These are phyloP conservation scores for Xenopus borealis DNA, from an alignment of 2,113 vertebrate genomes.

Conservation along the genomic window DNA sequence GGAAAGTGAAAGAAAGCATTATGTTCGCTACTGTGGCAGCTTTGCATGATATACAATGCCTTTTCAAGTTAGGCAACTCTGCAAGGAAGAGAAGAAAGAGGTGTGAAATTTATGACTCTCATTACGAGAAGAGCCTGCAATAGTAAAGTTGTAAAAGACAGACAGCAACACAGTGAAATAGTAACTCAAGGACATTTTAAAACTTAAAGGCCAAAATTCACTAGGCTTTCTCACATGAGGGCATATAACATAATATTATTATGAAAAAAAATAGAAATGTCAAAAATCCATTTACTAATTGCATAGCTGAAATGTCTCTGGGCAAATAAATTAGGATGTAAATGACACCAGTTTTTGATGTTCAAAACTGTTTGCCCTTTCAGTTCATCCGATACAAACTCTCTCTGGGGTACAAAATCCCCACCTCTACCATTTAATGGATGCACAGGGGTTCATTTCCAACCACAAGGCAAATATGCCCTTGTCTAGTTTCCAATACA, in stretches of 20 bases:
- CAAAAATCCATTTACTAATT: too few relatives aligned
- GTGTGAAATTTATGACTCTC: conserved; percentile 38
- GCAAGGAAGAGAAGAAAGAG: conserved; percentile 27
- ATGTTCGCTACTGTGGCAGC: conserved; percentile 26
- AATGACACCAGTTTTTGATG: too few relatives aligned
- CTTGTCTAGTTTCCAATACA: too few relatives aligned
- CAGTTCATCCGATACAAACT: too few relatives aligned
- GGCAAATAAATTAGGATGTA: too few relatives aligned
- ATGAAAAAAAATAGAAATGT: too few relatives aligned
- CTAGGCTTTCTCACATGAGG: neutral
- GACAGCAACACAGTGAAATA: conserved; percentile 19
- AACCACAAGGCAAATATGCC: too few relatives aligned
- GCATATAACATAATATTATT: neutral
- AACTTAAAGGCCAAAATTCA: conserved; percentile 6
- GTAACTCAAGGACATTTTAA: conserved; percentile 39
- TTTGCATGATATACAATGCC: conserved; percentile 27
- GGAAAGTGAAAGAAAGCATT: conserved; percentile 3
- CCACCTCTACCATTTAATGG: too few relatives aligned
- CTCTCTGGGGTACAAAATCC: too few relatives aligned
- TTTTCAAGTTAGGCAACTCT: conserved; percentile 32
- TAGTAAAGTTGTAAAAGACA: conserved; percentile 43
- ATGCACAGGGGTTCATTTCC: too few relatives aligned
- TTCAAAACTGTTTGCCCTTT: too few relatives aligned
- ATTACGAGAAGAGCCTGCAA: conserved; percentile 37
- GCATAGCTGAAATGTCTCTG: too few relatives aligned